phyloP scores from a whole-genome alignment of 1,140 invertebrate genomes.

The Macrocentrus cingulum region DNA sequence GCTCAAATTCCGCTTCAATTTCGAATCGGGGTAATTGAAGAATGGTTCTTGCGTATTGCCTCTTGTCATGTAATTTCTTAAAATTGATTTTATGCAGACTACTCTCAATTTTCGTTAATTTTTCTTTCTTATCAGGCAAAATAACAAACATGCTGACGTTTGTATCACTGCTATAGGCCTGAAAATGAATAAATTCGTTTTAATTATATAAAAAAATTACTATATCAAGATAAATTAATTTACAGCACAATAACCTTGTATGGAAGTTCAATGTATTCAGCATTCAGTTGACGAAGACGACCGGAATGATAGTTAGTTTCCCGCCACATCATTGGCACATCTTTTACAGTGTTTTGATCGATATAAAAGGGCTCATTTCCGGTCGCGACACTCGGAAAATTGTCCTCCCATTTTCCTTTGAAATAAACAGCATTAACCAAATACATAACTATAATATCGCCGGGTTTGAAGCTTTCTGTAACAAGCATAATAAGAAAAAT shows the following conservation, averaged over 20 bases:
- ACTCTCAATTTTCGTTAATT: slow-evolving; percentile 56
- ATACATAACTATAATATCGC: slow-evolving; percentile 63
- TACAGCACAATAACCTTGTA: too few relatives aligned
- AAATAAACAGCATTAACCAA: slow-evolving; percentile 87
- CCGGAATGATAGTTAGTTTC: slow-evolving; percentile 49
- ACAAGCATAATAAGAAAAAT: too few relatives aligned
- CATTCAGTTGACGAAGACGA: slow-evolving; percentile 43
- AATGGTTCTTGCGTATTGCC: slow-evolving; percentile 54
- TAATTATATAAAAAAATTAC: too few relatives aligned
- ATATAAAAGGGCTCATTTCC: slow-evolving; percentile 50
- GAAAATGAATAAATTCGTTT: slow-evolving; percentile 36
- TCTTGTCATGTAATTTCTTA: slow-evolving; percentile 39
- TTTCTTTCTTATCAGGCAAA: slow-evolving; percentile 61
- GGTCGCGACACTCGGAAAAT: slow-evolving; percentile 51
- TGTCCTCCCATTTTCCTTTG: slow-evolving; percentile 62
- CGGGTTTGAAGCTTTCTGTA: too few relatives aligned
- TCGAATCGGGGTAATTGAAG: slow-evolving; percentile 72
- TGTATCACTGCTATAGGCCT: slow-evolving; percentile 53
- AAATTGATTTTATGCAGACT: slow-evolving; percentile 57
- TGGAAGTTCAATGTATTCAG: slow-evolving; percentile 53
- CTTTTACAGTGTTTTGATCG: slow-evolving; percentile 43
- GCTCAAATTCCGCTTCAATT: slow-evolving; percentile 64
- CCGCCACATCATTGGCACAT: slow-evolving; percentile 56
- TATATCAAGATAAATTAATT: too few relatives aligned
- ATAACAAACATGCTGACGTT: slow-evolving; percentile 59